phyloP scores from a whole-genome alignment of 1,140 invertebrate species.

The Aphelenchoides fujianensis region DNA sequence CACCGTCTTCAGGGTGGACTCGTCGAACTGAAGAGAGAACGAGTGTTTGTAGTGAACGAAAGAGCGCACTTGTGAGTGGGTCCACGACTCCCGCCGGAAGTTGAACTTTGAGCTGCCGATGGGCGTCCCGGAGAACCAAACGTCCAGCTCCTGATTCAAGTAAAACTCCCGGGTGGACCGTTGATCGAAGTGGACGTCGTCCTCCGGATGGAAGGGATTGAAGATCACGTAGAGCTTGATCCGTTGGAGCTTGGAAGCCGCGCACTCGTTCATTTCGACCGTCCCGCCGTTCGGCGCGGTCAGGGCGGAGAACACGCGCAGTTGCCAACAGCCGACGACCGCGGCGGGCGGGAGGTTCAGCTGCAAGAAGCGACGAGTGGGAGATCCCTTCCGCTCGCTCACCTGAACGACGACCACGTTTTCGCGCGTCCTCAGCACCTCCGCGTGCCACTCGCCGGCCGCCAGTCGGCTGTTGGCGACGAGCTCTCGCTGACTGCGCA shows the following conservation, averaged over 20 bases:
- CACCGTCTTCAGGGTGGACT: slow-evolving; percentile 10
- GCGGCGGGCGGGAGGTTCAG: neutral
- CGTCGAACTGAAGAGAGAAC: slow-evolving; percentile 17
- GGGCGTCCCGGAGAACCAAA: slow-evolving; percentile 6
- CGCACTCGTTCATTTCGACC: neutral
- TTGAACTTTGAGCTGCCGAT: neutral
- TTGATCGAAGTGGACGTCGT: neutral
- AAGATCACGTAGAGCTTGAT: neutral
- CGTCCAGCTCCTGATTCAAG: slow-evolving; percentile 1
- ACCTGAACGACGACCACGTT: slow-evolving; percentile 5
- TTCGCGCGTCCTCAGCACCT: neutral
- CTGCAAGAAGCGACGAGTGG: neutral
- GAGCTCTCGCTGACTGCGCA: too few relatives aligned
- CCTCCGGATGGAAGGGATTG: neutral
- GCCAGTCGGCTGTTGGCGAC: neutral
- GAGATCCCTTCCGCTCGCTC: neutral
- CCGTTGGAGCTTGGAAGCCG: neutral
- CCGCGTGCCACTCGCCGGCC: slow-evolving; percentile 11
- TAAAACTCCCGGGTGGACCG: slow-evolving; percentile 4
- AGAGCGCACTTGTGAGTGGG: slow-evolving; percentile 3
- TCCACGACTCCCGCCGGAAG: slow-evolving; percentile 5
- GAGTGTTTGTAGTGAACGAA: neutral
- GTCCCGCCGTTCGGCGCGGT: neutral
- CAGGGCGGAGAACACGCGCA: neutral
- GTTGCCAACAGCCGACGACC: neutral